A percentile compares a stretch with the other conserved stretches of the same genome.
These are phyloP conservation scores for Triplophysa tibetana DNA, from an alignment of 2,113 vertebrate species.

Conservation along the genomic window DNA sequence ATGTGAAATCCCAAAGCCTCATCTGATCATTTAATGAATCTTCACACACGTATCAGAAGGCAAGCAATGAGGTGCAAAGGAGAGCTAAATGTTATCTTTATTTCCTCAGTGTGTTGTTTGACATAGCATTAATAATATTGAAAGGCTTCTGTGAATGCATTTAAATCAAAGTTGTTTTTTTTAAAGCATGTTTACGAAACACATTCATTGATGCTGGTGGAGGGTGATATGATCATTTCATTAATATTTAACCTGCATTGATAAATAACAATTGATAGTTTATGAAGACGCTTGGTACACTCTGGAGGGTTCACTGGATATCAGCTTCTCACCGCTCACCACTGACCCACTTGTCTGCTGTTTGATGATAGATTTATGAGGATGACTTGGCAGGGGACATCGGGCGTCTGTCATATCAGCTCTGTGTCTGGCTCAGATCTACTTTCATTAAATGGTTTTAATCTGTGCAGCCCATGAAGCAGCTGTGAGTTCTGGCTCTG, in stretches of 20 bases:
- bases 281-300: background rate
- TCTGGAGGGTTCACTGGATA: background rate
- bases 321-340: constrained; percentile 4
- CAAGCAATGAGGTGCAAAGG: constrained; percentile 25
- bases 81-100: background rate
- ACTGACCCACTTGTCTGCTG: constrained; percentile 38
- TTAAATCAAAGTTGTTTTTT: background rate
- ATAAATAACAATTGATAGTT: constrained; percentile 20
- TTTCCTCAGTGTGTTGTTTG: constrained; percentile 4
- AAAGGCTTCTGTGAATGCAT: background rate
- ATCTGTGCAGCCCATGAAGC: constrained; percentile 42
- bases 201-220: background rate
- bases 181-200: too few relatives aligned
- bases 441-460: constrained; percentile 36
- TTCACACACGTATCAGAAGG: constrained; percentile 11
- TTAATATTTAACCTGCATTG: background rate
- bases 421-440: constrained; percentile 31
- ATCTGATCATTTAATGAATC: constrained; percentile 40
- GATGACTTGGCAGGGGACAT: constrained; percentile 38
- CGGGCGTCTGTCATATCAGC: constrained; percentile 31
- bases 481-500: constrained; percentile 42
- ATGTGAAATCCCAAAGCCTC: constrained; percentile 17
- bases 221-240: background rate
- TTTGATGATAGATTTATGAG: constrained; percentile 46
- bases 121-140: constrained; percentile 23